phyloP scores from a whole-genome alignment of 2,888 invertebrate species.

The Cyaniris semiargus region DNA sequence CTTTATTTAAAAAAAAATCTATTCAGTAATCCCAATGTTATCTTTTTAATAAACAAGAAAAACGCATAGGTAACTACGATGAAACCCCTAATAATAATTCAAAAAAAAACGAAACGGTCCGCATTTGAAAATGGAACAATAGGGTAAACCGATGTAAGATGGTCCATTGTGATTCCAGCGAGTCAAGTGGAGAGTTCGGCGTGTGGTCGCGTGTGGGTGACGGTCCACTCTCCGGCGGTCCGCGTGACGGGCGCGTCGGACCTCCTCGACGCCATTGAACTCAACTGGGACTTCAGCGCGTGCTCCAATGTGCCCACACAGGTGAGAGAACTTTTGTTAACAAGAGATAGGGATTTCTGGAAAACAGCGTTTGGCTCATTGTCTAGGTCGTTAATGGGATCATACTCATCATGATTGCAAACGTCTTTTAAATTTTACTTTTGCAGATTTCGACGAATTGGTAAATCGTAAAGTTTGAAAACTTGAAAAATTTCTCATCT shows the following conservation, averaged over 20 bases:
- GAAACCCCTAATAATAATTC: too few species aligned
- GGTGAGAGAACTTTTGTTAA: slow-evolving; percentile 47
- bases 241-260: slow-evolving; percentile 45
- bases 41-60: too few species aligned
- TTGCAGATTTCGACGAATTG: not conserved
- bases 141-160: not conserved
- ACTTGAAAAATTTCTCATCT: not conserved
- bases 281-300: slow-evolving; percentile 73
- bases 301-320: slow-evolving; percentile 62
- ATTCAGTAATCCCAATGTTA: too few species aligned
- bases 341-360: not conserved
- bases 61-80: too few species aligned
- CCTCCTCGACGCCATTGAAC: slow-evolving; percentile 66
- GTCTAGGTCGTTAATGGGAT: not conserved
- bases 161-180: not conserved
- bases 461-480: not conserved
- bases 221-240: slow-evolving; percentile 67
- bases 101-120: too few species aligned
- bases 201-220: slow-evolving; percentile 74
- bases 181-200: slow-evolving; percentile 56
- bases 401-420: not conserved
- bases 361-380: not conserved
- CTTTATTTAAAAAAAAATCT: too few species aligned
- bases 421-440: not conserved
- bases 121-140: not conserved